Evolutionary conservation across 2,888 invertebrate genomes (phyloP), one percentile per base, ranked within the genome.

Genomic region (Bellardia pandia): DNA sequence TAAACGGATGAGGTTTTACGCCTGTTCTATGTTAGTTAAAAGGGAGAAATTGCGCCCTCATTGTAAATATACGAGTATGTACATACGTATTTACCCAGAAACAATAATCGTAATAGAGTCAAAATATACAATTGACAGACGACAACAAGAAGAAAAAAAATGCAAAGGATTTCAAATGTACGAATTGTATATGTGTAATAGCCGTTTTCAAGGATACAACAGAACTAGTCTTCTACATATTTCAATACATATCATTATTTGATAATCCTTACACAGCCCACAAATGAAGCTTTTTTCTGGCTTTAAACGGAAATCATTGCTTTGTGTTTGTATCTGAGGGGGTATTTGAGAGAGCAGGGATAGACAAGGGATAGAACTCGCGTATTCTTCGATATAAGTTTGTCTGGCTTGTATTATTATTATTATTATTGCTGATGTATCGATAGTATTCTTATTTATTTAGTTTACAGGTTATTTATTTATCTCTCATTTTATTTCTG

Each of bases 1-100:
- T 76, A 80, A 86, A 80, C 72, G 86, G 77, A 81, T 87, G 81
- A 84, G 86, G 85, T 87, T 87, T 81, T 81, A 84, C 77, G 85
- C 84, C 42, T 87, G 80, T 87, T 78, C 37, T 66, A 40, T 42
- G 33, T 60, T 13, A 2, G 40, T 62, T 37, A 66, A 64, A 68
- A 40, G 62, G 80, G 53, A 11, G 11, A 58, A 69, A n/a, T 78
- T 40, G 33, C 74, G 11, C 84, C 84, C 79, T 77, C 62, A 45
- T 81, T 53, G 71, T 23, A 60, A 30, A 48, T 37, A 53, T 42
- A 23, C 23, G 23, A 23, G 23, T 23, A 23, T 1, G 23, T 23
- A n/a, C 40, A 30, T 4, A 74, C 11, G 51, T 83, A 79, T 85
- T 84, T 85, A 74, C 53, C 64, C 37, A 66, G 75, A 81, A 85